These are phyloP conservation scores for Nephrocerus scutellatus DNA, from an alignment of 2,888 invertebrate species.

Conservation along the genomic window DNA sequence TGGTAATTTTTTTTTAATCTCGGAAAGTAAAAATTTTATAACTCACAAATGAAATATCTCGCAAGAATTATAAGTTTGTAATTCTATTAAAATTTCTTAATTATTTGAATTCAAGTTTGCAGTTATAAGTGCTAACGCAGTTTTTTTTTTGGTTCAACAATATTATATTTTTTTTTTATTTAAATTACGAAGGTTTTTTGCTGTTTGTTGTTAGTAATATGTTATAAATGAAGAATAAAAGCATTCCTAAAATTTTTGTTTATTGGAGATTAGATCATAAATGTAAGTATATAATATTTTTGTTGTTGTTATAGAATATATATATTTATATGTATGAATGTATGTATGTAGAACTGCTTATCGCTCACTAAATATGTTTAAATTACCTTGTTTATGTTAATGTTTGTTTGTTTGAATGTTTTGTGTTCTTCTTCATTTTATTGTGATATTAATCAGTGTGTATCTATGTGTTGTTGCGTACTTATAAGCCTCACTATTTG, in stretches of 20 bases:
- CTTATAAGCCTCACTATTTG: too few species aligned
- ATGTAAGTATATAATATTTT: neutral
- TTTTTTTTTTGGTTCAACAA: constrained; percentile 15
- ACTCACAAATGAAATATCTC: constrained; percentile 8
- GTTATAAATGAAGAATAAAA: constrained; percentile 20
- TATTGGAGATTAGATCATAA: too few species aligned
- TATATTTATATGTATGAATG: too few species aligned
- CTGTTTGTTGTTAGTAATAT: too few species aligned
- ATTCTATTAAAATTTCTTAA: constrained; percentile 7
- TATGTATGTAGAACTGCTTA: too few species aligned
- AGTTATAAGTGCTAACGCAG: constrained; percentile 22
- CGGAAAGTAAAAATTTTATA: too few species aligned
- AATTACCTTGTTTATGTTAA: constrained; percentile 9
- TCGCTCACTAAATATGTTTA: constrained; percentile 13
- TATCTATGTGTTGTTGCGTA: too few species aligned
- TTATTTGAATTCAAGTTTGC: constrained; percentile 11
- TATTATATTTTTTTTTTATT: constrained; percentile 14
- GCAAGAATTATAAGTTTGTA: constrained; percentile 11
- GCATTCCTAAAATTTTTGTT: constrained; percentile 20
- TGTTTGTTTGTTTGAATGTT: constrained; percentile 7
- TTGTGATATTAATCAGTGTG: too few species aligned
- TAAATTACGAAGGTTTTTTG: too few species aligned
- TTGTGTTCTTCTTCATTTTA: constrained; percentile 11
- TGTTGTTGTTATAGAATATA: neutral
- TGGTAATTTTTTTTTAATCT: too few species aligned